A percentile compares a stretch with the other conserved stretches of the same genome.
phyloP scores from a whole-genome alignment of 2,888 invertebrate genomes.

The Ormyrus thymus region DNA sequence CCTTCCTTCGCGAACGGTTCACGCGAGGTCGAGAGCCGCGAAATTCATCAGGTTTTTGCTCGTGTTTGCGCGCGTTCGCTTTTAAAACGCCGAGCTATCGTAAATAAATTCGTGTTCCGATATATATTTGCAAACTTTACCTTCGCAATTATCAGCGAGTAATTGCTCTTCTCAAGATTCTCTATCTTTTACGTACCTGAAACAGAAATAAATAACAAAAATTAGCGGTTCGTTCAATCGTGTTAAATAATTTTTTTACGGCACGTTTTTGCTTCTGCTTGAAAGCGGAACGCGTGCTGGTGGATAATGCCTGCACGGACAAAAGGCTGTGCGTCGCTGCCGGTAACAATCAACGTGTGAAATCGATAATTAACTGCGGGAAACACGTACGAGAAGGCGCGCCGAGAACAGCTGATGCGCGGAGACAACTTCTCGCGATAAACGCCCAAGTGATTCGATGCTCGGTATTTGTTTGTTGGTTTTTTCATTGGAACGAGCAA shows the following conservation, averaged over 20 bases:
- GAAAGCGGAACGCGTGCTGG: too few species aligned
- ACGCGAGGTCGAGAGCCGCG: conserved; percentile 43
- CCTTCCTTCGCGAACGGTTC: conserved; percentile 8
- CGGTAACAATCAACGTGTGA: conserved; percentile 59
- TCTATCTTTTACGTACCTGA: conserved; percentile 57
- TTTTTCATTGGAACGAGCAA: too few species aligned
- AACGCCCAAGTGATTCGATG: background rate
- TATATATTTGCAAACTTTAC: background rate
- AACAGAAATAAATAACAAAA: conserved; percentile 55
- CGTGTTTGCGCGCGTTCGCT: conserved; percentile 1
- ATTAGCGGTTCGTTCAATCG: background rate
- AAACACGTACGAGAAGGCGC: conserved; percentile 25
- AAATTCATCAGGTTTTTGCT: conserved; percentile 31
- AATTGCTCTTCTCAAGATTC: too few species aligned
- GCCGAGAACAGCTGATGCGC: background rate
- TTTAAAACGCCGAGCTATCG: conserved; percentile 1
- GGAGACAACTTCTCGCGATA: background rate
- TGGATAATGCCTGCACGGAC: conserved; percentile 31
- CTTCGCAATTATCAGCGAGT: background rate
- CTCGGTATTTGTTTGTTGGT: too few species aligned
- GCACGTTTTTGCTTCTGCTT: too few species aligned
- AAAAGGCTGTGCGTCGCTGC: conserved; percentile 56
- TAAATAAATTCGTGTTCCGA: background rate
- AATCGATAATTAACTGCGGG: conserved; percentile 56
- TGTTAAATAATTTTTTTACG: background rate